Conservation (phyloP, 2,888 invertebrate genomes). For the Xylota sylvarum region DNA sequence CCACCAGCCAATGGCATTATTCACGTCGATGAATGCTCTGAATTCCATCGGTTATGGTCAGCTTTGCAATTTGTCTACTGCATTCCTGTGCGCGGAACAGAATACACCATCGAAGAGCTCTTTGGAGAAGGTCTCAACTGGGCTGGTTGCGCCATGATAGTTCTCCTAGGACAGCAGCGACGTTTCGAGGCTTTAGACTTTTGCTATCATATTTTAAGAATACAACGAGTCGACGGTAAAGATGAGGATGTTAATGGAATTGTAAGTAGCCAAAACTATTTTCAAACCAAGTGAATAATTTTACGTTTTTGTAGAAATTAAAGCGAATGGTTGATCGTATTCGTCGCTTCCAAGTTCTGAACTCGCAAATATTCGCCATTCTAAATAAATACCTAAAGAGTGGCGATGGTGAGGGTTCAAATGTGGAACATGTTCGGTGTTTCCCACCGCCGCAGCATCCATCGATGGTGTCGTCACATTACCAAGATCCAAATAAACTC, state of each 20-base stretch:
- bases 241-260: constrained; percentile 98
- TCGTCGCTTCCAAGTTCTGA: constrained; percentile 98
- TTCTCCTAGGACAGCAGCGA: constrained; percentile 96
- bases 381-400: constrained; percentile 97
- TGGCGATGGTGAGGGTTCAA: constrained; percentile 92
- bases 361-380: constrained; percentile 98
- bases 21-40: constrained; percentile 98
- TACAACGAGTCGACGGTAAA: constrained; percentile 98
- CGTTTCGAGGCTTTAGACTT: constrained; percentile 99
- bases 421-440: constrained; percentile 98
- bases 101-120: constrained; percentile 98
- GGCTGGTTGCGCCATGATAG: constrained; percentile 99
- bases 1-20: constrained; percentile 97
- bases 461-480: constrained; percentile 86
- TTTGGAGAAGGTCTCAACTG: constrained; percentile 99
- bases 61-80: constrained; percentile 99
- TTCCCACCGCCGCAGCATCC: constrained; percentile 97
- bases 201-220: constrained; percentile 98
- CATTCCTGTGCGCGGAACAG: constrained; percentile 97
- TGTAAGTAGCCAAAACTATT: constrained; percentile 87
- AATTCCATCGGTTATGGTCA: constrained; percentile 98
- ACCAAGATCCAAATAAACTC: constrained; percentile 87
- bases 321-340: constrained; percentile 99
- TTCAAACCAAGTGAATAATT: neutral
- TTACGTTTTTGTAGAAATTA: constrained; percentile 88